Evolutionary conservation across 2,888 invertebrate genomes (phyloP).

Genomic region (Amiota communis): DNA sequence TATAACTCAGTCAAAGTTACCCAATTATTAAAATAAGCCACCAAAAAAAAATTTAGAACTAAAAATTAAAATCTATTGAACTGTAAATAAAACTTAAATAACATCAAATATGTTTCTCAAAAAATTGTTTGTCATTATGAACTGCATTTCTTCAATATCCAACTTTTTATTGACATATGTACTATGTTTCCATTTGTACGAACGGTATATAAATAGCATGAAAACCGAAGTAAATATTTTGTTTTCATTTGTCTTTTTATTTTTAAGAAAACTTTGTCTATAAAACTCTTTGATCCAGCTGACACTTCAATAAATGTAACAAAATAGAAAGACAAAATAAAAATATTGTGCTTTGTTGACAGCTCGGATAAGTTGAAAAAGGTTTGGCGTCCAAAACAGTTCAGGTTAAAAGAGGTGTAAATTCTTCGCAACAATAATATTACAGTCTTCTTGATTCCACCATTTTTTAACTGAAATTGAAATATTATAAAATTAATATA

Average conservation of each 20-base stretch:
- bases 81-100: too few relatives aligned
- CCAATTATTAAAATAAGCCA: too few relatives aligned
- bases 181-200: background rate
- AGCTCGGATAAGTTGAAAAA: slow-evolving; percentile 35
- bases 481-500: too few relatives aligned
- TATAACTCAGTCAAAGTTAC: too few relatives aligned
- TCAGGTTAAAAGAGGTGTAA: background rate
- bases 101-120: too few relatives aligned
- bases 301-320: slow-evolving; percentile 65
- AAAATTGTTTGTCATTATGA: background rate
- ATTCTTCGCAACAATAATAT: too few relatives aligned
- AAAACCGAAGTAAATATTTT: too few relatives aligned
- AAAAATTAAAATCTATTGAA: background rate
- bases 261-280: slow-evolving; percentile 12
- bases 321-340: slow-evolving; percentile 37
- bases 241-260: background rate
- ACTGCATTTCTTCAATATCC: background rate
- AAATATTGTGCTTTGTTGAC: slow-evolving; percentile 47
- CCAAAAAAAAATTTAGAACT: background rate
- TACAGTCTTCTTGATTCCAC: too few relatives aligned
- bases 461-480: too few relatives aligned
- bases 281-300: slow-evolving; percentile 51
- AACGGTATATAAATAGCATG: background rate
- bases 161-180: background rate
- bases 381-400: background rate